phyloP scores from a whole-genome alignment of 2,888 invertebrate species.

The Osmoderma eremita region DNA sequence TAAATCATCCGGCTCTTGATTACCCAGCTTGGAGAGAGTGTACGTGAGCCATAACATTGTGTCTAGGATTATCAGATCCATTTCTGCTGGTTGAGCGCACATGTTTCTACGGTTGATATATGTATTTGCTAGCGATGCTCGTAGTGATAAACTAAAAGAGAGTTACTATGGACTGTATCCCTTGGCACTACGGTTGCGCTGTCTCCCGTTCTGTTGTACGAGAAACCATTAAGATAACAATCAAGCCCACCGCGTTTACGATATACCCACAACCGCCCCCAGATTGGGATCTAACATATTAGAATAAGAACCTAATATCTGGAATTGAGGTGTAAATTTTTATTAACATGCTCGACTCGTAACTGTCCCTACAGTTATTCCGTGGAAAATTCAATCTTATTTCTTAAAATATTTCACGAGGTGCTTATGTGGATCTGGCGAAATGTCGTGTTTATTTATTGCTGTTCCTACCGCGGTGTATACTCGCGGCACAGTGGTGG shows the following conservation, averaged over 20 bases:
- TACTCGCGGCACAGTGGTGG: no score
- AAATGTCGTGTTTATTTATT: constrained; percentile 6
- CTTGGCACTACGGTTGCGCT: constrained; percentile 6
- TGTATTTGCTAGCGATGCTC: constrained; percentile 15
- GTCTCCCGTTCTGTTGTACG: constrained; percentile 12
- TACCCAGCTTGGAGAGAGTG: no score
- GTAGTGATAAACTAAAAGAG: constrained; percentile 24
- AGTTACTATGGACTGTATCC: constrained; percentile 13
- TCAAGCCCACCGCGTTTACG: constrained; percentile 23
- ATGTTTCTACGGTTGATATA: constrained; percentile 16
- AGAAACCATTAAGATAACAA: constrained; percentile 30
- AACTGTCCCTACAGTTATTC: not conserved
- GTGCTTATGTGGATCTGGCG: constrained; percentile 1
- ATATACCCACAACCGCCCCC: not conserved
- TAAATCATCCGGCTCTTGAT: no score
- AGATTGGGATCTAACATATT: constrained; percentile 21
- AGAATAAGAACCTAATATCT: constrained; percentile 24
- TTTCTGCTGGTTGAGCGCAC: no score
- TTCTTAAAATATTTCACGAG: not conserved
- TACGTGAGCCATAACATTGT: no score
- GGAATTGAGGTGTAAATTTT: constrained; percentile 22
- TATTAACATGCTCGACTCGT: constrained; percentile 7
- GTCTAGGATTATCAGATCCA: no score
- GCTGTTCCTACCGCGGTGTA: no score
- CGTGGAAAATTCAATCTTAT: constrained; percentile 6